A percentile compares a stretch with the other conserved stretches of the same genome.
Conservation (phyloP, 2,797 vertebrate genomes). For the Eospalax fontanierii region DNA sequence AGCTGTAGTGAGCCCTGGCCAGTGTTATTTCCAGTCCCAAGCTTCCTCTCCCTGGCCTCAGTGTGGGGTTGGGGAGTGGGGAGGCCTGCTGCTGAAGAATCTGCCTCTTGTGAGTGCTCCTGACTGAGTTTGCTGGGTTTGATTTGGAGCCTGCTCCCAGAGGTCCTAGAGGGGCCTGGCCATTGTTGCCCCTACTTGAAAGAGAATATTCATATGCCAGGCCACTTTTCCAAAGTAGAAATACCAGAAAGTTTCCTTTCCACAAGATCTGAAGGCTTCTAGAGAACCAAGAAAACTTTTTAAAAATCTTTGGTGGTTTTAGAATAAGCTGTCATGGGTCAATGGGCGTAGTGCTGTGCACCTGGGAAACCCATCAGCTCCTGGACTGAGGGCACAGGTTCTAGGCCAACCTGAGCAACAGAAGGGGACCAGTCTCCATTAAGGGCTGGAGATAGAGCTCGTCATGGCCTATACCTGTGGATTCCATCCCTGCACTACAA, state of each 20-base stretch:
- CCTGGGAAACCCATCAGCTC: background rate
- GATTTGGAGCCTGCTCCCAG: background rate
- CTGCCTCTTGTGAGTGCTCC: too few relatives aligned
- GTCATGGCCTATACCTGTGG: background rate
- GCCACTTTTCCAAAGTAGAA: conserved; percentile 3
- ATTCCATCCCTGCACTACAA: background rate
- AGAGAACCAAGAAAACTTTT: conserved; percentile 1
- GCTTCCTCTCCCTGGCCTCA: conserved; percentile 45
- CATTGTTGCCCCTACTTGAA: background rate
- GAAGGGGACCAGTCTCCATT: background rate
- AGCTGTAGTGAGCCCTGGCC: background rate
- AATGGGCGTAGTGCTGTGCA: background rate
- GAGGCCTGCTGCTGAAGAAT: background rate
- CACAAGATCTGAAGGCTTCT: background rate
- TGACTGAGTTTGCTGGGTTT: background rate
- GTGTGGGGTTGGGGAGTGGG: background rate
- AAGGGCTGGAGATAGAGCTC: background rate
- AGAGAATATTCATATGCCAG: background rate
- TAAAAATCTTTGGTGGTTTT: conserved; percentile 7
- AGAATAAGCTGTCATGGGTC: conserved; percentile 13
- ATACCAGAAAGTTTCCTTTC: background rate
- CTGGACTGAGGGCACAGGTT: background rate
- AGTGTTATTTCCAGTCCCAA: background rate
- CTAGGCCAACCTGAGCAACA: background rate
- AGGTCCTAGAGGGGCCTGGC: background rate